Evolutionary conservation across 1,140 invertebrate genomes (phyloP).

Genomic region (Drosophila prosaltans): DNA sequence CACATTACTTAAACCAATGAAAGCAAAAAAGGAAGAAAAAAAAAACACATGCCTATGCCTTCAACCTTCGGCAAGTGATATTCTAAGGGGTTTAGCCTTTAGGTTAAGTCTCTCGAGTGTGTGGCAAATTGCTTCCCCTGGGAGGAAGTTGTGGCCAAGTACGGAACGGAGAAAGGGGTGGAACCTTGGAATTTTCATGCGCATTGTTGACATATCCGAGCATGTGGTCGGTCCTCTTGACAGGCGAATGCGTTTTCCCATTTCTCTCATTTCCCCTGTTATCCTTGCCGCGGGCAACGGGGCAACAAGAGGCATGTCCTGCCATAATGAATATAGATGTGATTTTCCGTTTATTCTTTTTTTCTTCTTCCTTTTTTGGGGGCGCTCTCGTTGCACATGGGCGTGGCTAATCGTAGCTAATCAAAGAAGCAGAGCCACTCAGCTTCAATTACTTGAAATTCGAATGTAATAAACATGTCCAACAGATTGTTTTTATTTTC

Average conservation of each 20-base stretch:
- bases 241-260: constrained; percentile 12
- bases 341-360: constrained; percentile 26
- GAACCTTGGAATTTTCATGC: constrained; percentile 76
- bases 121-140: constrained; percentile 82
- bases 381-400: constrained; percentile 39
- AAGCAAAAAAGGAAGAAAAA: constrained; percentile 33
- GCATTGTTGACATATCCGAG: constrained; percentile 81
- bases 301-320: constrained; percentile 24
- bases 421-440: constrained; percentile 65
- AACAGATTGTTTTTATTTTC: constrained; percentile 71
- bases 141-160: constrained; percentile 67
- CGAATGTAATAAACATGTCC: constrained; percentile 79
- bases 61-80: constrained; percentile 21
- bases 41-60: constrained; percentile 26
- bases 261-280: constrained; percentile 29
- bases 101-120: constrained; percentile 35
- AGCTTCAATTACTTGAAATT: constrained; percentile 73
- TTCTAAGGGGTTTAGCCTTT: constrained; percentile 19
- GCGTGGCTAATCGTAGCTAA: constrained; percentile 82
- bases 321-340: constrained; percentile 83
- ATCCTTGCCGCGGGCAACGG: constrained; percentile 25
- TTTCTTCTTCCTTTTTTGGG: neutral
- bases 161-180: constrained; percentile 44
- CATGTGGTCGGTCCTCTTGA: constrained; percentile 59
- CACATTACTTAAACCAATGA: constrained; percentile 70